Percentiles rank a stretch among this genome's conserved stretches.
Conservation (phyloP, 2,797 vertebrate species). For the Sebastes hopkinsi region DNA sequence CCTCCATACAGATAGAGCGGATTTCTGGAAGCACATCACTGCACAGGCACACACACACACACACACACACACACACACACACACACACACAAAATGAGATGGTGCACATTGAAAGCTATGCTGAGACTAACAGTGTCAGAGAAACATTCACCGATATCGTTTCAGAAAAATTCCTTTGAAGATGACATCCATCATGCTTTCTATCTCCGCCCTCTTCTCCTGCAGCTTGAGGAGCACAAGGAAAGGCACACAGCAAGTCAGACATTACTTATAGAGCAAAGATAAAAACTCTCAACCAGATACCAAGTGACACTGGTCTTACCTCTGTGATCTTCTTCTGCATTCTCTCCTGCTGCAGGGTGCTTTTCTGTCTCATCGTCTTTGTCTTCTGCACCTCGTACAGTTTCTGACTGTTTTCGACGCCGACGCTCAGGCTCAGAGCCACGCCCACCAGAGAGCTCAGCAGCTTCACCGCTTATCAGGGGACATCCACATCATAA, state of each 20-base stretch:
- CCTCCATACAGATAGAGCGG: constrained; percentile 90
- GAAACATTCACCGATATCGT: constrained; percentile 86
- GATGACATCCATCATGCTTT: constrained; percentile 90
- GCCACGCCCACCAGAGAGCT: constrained; percentile 85
- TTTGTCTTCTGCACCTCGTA: constrained; percentile 85
- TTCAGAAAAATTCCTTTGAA: constrained; percentile 93
- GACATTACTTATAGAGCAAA: not conserved
- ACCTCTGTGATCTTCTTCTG: constrained; percentile 88
- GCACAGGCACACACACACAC: not conserved
- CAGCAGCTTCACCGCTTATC: constrained; percentile 89
- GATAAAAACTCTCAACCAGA: not conserved
- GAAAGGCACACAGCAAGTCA: not conserved
- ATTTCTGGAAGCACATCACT: constrained; percentile 93
- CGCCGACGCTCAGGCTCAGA: constrained; percentile 84
- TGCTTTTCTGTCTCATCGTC: constrained; percentile 74
- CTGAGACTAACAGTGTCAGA: not conserved
- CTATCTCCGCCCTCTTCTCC: constrained; percentile 86
- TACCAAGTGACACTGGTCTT: not conserved
- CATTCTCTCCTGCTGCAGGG: constrained; percentile 82
- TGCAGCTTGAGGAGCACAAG: constrained; percentile 81
- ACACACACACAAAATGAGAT: not conserved
- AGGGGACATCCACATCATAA: not conserved
- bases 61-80: not conserved
- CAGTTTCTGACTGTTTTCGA: constrained; percentile 87
- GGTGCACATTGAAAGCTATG: not conserved